Conservation (phyloP, 2,888 invertebrate species). For the Liopterus haemorrhoidalis region DNA sequence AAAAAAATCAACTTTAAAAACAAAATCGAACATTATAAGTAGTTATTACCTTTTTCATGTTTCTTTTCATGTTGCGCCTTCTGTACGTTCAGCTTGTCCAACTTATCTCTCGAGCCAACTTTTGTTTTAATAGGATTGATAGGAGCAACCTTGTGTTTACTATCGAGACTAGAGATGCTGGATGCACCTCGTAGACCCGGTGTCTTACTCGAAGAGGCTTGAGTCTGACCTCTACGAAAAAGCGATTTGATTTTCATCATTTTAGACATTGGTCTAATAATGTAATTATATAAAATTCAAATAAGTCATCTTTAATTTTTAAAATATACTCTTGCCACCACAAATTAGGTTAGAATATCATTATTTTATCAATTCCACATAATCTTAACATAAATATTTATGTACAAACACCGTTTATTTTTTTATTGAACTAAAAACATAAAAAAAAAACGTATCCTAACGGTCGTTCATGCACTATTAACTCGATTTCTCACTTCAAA, state of each 20-base stretch:
- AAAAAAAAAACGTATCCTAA: too few relatives aligned
- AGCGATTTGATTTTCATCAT: constrained; percentile 91
- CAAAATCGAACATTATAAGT: background rate
- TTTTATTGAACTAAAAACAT: too few relatives aligned
- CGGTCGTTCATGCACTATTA: too few relatives aligned
- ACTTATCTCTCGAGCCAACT: constrained; percentile 42
- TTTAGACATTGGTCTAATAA: too few relatives aligned
- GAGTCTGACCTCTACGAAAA: constrained; percentile 78
- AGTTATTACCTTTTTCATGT: constrained; percentile 33
- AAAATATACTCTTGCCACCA: too few relatives aligned
- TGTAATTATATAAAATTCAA: too few relatives aligned
- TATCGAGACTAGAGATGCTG: constrained; percentile 61
- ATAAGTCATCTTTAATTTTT: too few relatives aligned
- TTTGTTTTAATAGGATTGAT: constrained; percentile 37
- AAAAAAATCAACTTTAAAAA: constrained; percentile 9
- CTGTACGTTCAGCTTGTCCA: constrained; percentile 36
- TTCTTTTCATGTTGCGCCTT: constrained; percentile 37
- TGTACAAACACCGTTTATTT: too few relatives aligned
- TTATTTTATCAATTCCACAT: too few relatives aligned
- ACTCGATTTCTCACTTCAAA: too few relatives aligned
- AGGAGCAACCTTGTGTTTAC: constrained; percentile 46
- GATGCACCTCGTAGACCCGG: constrained; percentile 54
- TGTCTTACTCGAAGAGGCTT: constrained; percentile 43
- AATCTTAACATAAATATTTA: too few relatives aligned
- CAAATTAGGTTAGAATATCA: too few relatives aligned